Evolutionary conservation across 2,797 vertebrate genomes (phyloP), one percentile per base, ranked within the genome.

Genomic region (Silurus lanzhouensis): DNA sequence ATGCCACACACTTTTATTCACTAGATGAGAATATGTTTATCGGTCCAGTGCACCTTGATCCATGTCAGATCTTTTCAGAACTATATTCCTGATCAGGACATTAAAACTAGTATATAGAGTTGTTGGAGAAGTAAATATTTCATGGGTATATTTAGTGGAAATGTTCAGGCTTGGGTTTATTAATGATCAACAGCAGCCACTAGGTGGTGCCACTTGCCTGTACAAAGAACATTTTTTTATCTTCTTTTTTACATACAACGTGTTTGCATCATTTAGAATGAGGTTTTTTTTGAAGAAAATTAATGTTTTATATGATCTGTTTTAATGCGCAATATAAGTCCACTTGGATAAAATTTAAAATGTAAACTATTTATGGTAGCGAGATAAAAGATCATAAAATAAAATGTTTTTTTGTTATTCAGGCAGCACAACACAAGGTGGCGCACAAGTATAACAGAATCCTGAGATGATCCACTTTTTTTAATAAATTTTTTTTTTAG

Each of bases 161-260:
- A 13, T 72, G 3, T 48, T 1, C 17, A 60, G 27, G 2, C 27
- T 75, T 55, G 25, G 46, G 46, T 52, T 77, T 77, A 58, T 58
- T 4, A 58, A 77, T 31, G 1, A 20, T 10, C 31, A 14, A 15
- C 2, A 46, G 5, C 17, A 12, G 78, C 90, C 93, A 79, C 84
- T 88, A 93, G 93, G 88, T 91, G 92, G 91, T 61, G 85, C 86
- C 88, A 86, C 75, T 38, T 58, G 17, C 71, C 1, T 72, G 89
- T 72, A 64, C 17, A 15, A 85, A 7, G n/a, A 1, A 5, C 12
- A 6, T 2, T 83, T 6, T 6, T 46, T 68, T 60, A 38, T 38
- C 38, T 38, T 38, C 4, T 38, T 38, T 38, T 38, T 38, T n/a
- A 0, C 6, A 17, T n/a, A 52, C 1, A 57, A 64, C 71, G 78